Conservation (phyloP, 2,797 vertebrate species). For the Sebastes umbrosus region DNA sequence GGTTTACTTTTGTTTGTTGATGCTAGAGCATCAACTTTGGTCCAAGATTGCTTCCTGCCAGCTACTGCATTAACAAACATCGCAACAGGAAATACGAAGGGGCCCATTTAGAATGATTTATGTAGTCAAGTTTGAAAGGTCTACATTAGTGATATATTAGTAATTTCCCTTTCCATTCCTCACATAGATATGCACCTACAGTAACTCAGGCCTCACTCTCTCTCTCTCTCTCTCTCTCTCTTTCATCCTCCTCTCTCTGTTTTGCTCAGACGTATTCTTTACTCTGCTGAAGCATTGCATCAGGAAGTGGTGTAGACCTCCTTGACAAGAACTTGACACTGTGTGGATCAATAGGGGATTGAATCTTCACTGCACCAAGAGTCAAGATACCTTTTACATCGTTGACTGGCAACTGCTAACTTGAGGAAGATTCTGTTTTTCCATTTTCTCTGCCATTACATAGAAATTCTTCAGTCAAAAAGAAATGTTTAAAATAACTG, state of each 20-base stretch:
- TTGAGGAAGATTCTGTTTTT: slow-evolving; percentile 30
- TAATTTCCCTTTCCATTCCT: neutral
- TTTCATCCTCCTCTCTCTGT: neutral
- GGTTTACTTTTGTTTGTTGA: neutral
- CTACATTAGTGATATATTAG: neutral
- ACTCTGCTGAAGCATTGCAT: slow-evolving; percentile 48
- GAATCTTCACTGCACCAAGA: slow-evolving; percentile 70
- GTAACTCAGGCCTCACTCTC: neutral
- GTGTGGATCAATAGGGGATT: slow-evolving; percentile 66
- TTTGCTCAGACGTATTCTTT: slow-evolving; percentile 31
- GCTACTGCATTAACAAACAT: no score
- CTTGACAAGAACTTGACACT: slow-evolving; percentile 67
- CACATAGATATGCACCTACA: slow-evolving; percentile 8
- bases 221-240: neutral
- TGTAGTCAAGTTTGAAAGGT: no score
- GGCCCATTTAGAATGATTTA: no score
- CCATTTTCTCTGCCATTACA: neutral
- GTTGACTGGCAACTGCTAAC: slow-evolving; percentile 61
- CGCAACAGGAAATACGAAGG: no score
- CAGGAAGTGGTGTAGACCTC: slow-evolving; percentile 48
- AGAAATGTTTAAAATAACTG: neutral
- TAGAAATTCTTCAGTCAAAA: neutral
- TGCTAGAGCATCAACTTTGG: no score
- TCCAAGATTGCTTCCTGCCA: no score
- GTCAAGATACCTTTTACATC: slow-evolving; percentile 58